Base-by-base conservation (phyloP, 2,113 vertebrate species). In the Tautogolabrus adspersus region DNA sequence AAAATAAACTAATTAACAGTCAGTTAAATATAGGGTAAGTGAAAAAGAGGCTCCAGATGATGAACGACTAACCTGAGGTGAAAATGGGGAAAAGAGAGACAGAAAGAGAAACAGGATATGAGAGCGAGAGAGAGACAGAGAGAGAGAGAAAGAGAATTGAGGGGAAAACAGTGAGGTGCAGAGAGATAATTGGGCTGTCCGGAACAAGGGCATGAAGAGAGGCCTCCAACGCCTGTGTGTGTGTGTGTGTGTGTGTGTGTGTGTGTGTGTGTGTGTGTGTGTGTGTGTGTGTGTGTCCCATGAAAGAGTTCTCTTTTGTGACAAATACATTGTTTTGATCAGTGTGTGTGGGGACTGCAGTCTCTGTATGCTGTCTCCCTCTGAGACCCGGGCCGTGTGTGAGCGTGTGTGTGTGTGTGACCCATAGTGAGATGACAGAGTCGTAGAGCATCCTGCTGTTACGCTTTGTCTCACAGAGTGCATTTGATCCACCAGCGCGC, bases 271-370 rank as follows among this genome's bases (percentile, higher is more conserved):
- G 56, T 83, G 60, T 77, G 81, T 82, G 56, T 83, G 60, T 77
- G 81, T 82, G 56, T 83, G 60, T 66, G 13, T 66, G 84, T 87
- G 81, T 82, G 56, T 83, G 60, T 77, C 86, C 86, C 88, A 87
- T 91, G 81, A 93, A 93, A 92, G 85, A 90, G 63, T 83, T 88
- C 88, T 87, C 88, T 96, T 96, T 96, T 92, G 77, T 92, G 89
- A 94, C 84, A 92, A 91, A 93, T 95, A 96, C 95, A 95, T 96
- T 94, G 94, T 94, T 95, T 96, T 97, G 96, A 96, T 97, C 95
- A 95, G 96, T 95, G 94, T 95, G 95, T 95, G 95, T 94, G 95
- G 87, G 86, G 87, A 94, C 89, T 92, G 92, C 92, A 92, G 95
- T 94, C 86, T 96, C 94, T 90, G 83, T 88, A 76, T 89, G 90